Evolutionary conservation across 2,797 vertebrate genomes (phyloP).

Genomic region (Parotocinclus haroldoi): DNA sequence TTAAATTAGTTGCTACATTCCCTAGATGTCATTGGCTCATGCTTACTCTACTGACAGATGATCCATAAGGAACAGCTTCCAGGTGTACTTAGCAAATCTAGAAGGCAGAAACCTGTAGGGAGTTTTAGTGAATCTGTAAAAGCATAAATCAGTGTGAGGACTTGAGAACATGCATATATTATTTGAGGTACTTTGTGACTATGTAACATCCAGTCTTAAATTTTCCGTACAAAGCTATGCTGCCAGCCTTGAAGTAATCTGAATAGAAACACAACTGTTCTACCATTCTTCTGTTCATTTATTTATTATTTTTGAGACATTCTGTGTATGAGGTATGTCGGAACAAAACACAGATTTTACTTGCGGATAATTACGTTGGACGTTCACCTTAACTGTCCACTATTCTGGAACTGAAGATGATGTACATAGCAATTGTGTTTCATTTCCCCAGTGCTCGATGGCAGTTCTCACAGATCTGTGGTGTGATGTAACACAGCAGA

Average conservation of each 20-base stretch:
- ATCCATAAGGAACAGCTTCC: not conserved
- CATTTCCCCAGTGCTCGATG: slow-evolving; percentile 66
- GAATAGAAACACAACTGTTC: slow-evolving; percentile 21
- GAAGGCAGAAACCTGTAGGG: not conserved
- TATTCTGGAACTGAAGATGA: slow-evolving; percentile 64
- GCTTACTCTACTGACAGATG: not conserved
- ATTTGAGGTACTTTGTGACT: slow-evolving; percentile 22
- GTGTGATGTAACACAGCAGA: slow-evolving; percentile 54
- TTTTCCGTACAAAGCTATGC: slow-evolving; percentile 33
- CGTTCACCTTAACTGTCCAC: slow-evolving; percentile 71
- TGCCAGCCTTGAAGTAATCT: slow-evolving; percentile 42
- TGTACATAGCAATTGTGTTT: slow-evolving; percentile 73
- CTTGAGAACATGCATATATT: slow-evolving; percentile 3
- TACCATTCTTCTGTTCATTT: slow-evolving; percentile 52
- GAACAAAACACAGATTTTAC: slow-evolving; percentile 60
- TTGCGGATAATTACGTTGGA: slow-evolving; percentile 65
- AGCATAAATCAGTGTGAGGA: not conserved
- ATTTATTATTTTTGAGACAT: slow-evolving; percentile 61
- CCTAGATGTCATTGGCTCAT: not conserved
- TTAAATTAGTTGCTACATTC: slow-evolving; percentile 7
- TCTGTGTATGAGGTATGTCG: slow-evolving; percentile 67
- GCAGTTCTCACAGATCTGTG: slow-evolving; percentile 62
- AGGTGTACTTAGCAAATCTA: not conserved
- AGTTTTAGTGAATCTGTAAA: too few species aligned
- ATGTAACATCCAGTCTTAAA: slow-evolving; percentile 18